A percentile compares a stretch with the other conserved stretches of the same genome.
These are phyloP conservation scores for Acropternis orthonyx DNA, from an alignment of 2,797 vertebrate genomes.

Conservation along the genomic window DNA sequence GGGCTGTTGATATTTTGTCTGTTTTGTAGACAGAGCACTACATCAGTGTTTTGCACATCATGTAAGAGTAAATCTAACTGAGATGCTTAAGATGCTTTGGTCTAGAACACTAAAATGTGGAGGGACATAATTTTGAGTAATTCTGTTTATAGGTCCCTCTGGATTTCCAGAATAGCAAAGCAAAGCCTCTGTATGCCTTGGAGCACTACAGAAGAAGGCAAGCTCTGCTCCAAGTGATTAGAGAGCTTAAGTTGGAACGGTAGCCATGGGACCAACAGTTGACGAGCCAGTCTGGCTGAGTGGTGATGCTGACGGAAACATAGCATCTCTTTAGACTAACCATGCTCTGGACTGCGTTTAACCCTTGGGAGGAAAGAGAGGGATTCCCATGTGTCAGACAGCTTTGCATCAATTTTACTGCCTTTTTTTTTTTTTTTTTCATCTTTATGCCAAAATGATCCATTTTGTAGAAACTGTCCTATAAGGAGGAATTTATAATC, in stretches of 20 bases:
- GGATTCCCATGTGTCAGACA: conserved; percentile 34
- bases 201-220: conserved; percentile 17
- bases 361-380: conserved; percentile 21
- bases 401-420: conserved; percentile 32
- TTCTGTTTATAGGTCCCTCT: neutral
- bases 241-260: conserved; percentile 24
- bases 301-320: neutral
- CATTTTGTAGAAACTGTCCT: conserved; percentile 37
- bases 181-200: neutral
- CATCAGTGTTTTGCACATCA: conserved; percentile 48
- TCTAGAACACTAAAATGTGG: conserved; percentile 10
- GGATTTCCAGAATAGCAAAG: neutral
- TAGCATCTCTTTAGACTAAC: neutral
- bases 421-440: neutral
- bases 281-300: conserved; percentile 12
- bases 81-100: conserved; percentile 20
- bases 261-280: conserved; percentile 27
- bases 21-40: conserved; percentile 52
- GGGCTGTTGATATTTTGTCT: conserved; percentile 37
- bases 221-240: neutral
- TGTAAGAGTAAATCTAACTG: neutral
- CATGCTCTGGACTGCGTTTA: conserved; percentile 33
- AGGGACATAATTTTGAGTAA: neutral
- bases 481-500: conserved; percentile 27
- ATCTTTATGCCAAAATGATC: conserved; percentile 50